Evolutionary conservation across 2,113 vertebrate species (phyloP), one percentile per base, ranked within the genome.

Genomic region (Sturnus vulgaris): DNA sequence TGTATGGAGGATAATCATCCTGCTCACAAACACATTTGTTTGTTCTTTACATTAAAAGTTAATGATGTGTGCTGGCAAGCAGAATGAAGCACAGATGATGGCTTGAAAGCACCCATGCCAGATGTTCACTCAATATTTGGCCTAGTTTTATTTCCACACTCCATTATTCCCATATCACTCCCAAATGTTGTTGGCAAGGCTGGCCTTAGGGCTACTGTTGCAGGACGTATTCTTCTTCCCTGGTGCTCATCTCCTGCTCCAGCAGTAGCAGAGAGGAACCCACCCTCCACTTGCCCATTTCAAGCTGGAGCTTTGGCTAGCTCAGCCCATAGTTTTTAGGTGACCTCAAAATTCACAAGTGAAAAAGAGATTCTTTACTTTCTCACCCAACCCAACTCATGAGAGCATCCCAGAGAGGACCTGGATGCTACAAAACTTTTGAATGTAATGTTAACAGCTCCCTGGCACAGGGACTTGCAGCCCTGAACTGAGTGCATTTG

Each of bases 11-110:
- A 90, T 77, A 96, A 90, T 90, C 80, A 75, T 64, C 65, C 80
- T 71, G 56, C 94, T 88, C 68, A 95, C 82, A 93, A 95, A 93
- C 79, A 92, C 75, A 65, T 93, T 97, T 97, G 85, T 94, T 97
- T 94, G 44, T 59, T 92, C 83, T 93, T 86, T 90, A 63, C 60
- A 94, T 93, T 92, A 90, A 94, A 95, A 95, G 78, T 90, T 96
- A 95, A 95, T 83, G 82, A 93, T 81, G 82, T 94, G 76, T 60
- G 56, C 56, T 95, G 94, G 68, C 72, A 90, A 78, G 83, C 64
- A 94, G 86, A 92, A 95, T 52, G 80, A 90, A 92, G 68, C 47
- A 81, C 94, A 95, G 86, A 88, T 63, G 82, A 95, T 52, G 60
- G 39, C 75, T 91, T 86, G 88, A 93, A 96, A 92, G 64, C 72